Evolutionary conservation across 1,140 invertebrate species (phyloP).

Genomic region (Drosophila malerkotliana): DNA sequence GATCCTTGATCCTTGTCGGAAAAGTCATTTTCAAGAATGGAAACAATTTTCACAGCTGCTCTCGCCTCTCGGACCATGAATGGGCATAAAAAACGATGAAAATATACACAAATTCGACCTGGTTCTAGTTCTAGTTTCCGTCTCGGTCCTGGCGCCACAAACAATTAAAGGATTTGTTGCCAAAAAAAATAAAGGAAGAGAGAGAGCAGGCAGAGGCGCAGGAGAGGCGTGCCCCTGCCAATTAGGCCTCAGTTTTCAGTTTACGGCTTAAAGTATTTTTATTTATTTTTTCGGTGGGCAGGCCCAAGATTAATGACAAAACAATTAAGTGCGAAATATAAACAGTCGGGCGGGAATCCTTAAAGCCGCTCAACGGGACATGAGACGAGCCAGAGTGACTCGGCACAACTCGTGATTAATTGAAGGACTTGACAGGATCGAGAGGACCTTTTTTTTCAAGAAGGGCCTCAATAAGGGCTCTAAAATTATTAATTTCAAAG

Average conservation of each 20-base stretch:
- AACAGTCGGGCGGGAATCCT: constrained; percentile 55
- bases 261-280: constrained; percentile 19
- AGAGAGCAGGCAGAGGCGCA: background rate
- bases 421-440: constrained; percentile 13
- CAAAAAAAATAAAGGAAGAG: constrained; percentile 21
- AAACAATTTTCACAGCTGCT: constrained; percentile 36
- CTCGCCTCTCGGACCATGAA: constrained; percentile 11
- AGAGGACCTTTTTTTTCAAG: background rate
- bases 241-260: constrained; percentile 46
- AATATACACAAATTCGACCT: constrained; percentile 16
- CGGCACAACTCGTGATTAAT: constrained; percentile 41
- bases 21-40: constrained; percentile 1
- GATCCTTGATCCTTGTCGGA: constrained; percentile 5
- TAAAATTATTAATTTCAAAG: background rate
- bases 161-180: constrained; percentile 72
- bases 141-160: constrained; percentile 50
- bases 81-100: constrained; percentile 32
- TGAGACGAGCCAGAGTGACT: constrained; percentile 25
- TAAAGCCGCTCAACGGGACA: constrained; percentile 18
- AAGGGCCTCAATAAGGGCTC: background rate
- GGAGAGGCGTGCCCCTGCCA: constrained; percentile 51
- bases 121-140: constrained; percentile 45
- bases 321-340: constrained; percentile 83
- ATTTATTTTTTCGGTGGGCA: constrained; percentile 24
- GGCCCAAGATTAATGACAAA: constrained; percentile 80